Evolutionary conservation across 2,797 vertebrate genomes (phyloP).

Genomic region (Rousettus madagascariensis): DNA sequence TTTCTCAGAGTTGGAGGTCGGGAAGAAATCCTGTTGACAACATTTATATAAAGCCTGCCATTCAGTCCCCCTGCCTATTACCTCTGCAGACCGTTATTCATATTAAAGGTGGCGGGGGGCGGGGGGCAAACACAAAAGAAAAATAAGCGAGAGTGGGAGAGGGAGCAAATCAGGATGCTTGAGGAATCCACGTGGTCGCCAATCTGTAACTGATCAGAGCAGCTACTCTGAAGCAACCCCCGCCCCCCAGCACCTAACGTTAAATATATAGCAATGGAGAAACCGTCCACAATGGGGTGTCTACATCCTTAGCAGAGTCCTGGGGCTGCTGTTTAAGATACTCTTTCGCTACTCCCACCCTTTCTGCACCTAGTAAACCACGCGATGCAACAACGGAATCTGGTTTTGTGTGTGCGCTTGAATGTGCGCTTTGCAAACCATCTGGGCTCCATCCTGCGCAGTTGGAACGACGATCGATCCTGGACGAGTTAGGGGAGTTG

Average conservation of each 20-base stretch:
- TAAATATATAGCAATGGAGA: constrained; percentile 61
- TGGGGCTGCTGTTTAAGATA: constrained; percentile 27
- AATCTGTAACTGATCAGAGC: constrained; percentile 78
- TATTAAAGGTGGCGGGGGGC: constrained; percentile 55
- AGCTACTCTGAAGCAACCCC: constrained; percentile 64
- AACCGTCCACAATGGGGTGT: constrained; percentile 64
- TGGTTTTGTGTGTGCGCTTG: constrained; percentile 37
- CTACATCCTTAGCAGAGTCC: constrained; percentile 40
- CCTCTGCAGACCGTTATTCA: constrained; percentile 76
- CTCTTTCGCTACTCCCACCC: constrained; percentile 13
- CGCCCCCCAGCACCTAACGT: constrained; percentile 48
- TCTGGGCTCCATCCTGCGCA: constrained; percentile 75
- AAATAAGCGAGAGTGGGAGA: constrained; percentile 61
- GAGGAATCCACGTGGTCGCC: constrained; percentile 76
- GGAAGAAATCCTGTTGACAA: constrained; percentile 67
- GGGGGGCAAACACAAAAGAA: constrained; percentile 76
- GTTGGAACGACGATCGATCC: constrained; percentile 70
- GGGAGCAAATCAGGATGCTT: constrained; percentile 75
- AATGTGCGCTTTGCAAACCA: constrained; percentile 72
- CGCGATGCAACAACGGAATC: constrained; percentile 60
- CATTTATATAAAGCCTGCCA: constrained; percentile 69
- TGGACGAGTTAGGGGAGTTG: constrained; percentile 67
- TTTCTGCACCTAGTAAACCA: constrained; percentile 65
- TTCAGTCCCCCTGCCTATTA: constrained; percentile 54
- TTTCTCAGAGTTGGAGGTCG: constrained; percentile 43